Percentiles rank a stretch among this genome's conserved stretches.
phyloP scores from a whole-genome alignment of 1,140 invertebrate genomes.

The Drusus annulatus region DNA sequence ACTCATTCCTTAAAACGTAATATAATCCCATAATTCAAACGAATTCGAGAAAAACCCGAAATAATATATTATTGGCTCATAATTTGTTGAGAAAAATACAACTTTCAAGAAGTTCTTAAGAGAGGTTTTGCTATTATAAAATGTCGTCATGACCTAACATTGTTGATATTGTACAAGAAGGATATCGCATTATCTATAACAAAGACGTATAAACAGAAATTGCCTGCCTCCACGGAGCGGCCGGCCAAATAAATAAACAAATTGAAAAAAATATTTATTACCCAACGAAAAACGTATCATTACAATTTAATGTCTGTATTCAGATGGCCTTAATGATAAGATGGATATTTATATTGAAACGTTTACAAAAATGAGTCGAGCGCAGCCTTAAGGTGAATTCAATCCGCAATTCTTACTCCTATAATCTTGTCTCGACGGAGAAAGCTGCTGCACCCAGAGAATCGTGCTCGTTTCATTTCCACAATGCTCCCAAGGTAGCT shows the following conservation, averaged over 20 bases:
- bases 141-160: neutral
- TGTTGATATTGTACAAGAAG: conserved; percentile 11
- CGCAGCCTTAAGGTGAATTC: conserved; percentile 18
- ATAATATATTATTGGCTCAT: too few species aligned
- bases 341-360: conserved; percentile 49
- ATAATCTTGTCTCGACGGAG: conserved; percentile 40
- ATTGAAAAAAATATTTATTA: conserved; percentile 46
- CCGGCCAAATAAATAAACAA: conserved; percentile 50
- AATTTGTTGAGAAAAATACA: too few species aligned
- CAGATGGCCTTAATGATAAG: conserved; percentile 42
- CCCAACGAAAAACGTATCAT: conserved; percentile 45
- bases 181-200: conserved; percentile 20
- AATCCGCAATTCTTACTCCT: conserved; percentile 27
- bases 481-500: too few species aligned
- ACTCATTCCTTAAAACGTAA: too few species aligned
- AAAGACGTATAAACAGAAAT: conserved; percentile 42
- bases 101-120: too few species aligned
- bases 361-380: conserved; percentile 22
- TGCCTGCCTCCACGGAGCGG: conserved; percentile 9
- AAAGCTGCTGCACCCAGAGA: conserved; percentile 39
- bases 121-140: neutral
- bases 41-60: too few species aligned
- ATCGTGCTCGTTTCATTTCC: neutral
- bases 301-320: conserved; percentile 50
- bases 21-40: too few species aligned